A percentile compares a stretch with the other conserved stretches of the same genome.
These are phyloP conservation scores for Tholera decimalis DNA, from an alignment of 2,888 invertebrate species.

Conservation along the genomic window DNA sequence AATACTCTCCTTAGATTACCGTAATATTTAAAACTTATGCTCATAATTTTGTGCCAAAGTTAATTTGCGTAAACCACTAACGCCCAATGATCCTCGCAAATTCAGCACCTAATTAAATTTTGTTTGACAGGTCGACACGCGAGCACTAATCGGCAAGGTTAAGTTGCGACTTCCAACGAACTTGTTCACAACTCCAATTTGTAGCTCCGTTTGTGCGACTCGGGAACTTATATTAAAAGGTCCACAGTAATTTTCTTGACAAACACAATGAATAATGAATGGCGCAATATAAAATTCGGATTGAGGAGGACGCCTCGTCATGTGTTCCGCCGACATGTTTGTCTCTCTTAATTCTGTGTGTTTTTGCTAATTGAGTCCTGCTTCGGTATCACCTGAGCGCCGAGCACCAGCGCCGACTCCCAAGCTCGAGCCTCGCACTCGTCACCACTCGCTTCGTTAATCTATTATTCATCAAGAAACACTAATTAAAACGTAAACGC, in stretches of 20 bases:
- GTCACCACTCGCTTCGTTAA: constrained; percentile 72
- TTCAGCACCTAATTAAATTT: constrained; percentile 84
- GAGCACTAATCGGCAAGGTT: constrained; percentile 84
- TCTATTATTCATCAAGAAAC: constrained; percentile 83
- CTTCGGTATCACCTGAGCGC: constrained; percentile 81
- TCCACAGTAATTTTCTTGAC: constrained; percentile 90
- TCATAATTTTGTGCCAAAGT: constrained; percentile 24
- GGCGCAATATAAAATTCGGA: constrained; percentile 90
- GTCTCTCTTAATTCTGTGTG: constrained; percentile 90
- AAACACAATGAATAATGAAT: constrained; percentile 90
- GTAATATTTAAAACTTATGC: constrained; percentile 29
- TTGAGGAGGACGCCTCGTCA: constrained; percentile 86
- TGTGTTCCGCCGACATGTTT: constrained; percentile 87
- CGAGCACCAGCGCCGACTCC: constrained; percentile 41
- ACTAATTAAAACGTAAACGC: constrained; percentile 77
- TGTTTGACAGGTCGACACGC: constrained; percentile 81
- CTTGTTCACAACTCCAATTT: constrained; percentile 87
- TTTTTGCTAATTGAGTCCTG: constrained; percentile 90
- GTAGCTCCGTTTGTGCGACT: constrained; percentile 84
- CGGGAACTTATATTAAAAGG: constrained; percentile 91
- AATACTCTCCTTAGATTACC: constrained; percentile 69
- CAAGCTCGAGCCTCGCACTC: constrained; percentile 58
- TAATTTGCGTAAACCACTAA: constrained; percentile 52
- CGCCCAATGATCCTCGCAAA: constrained; percentile 78
- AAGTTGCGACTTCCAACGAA: constrained; percentile 79